Evolutionary conservation across 2,113 vertebrate species (phyloP), one percentile per base, ranked within the genome.

Genomic region (Gavia stellata): DNA sequence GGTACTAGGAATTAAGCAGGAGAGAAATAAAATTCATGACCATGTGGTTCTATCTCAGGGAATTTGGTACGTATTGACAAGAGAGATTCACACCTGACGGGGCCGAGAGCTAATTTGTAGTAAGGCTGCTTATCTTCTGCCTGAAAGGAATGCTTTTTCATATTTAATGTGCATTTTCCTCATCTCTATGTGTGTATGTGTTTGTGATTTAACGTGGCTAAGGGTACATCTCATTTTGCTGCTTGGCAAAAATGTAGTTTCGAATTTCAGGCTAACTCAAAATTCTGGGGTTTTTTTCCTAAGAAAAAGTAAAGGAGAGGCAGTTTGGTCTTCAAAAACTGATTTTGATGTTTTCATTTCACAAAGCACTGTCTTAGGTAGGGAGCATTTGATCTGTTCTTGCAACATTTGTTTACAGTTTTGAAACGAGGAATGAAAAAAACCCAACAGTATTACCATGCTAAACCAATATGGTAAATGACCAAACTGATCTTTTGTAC

Each of bases 1-100:
- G 97, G 97, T 97, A 94, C 97, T 97, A 96, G 92, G 97, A 97
- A 97, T 96, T 97, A 97, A 97, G 96, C 96, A 95, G 96, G 94
- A 96, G 95, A 97, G 96, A 92, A 96, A 96, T 96, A 96, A 97
- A 97, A 97, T 97, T 97, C 97, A 97, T 97, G 96, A 95, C 97
- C 97, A 96, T 97, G 96, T 97, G 96, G 94, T 94, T 97, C 94
- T 96, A 94, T 97, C 97, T 97, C 93, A 94, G 95, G 94, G 97
- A 97, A 94, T 97, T 97, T 94, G 96, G 96, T 96, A 82, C 84
- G 86, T 97, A 97, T 97, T 96, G 96, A 97, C 95, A 94, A 90
- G 96, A 97, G 96, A 97, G 93, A 96, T 97, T 97, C 96, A 97
- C 96, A 97, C 97, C 97, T 97, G 97, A 97, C 55, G 91, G 96